phyloP scores from a whole-genome alignment of 2,888 invertebrate genomes.

The Plebejus argus region DNA sequence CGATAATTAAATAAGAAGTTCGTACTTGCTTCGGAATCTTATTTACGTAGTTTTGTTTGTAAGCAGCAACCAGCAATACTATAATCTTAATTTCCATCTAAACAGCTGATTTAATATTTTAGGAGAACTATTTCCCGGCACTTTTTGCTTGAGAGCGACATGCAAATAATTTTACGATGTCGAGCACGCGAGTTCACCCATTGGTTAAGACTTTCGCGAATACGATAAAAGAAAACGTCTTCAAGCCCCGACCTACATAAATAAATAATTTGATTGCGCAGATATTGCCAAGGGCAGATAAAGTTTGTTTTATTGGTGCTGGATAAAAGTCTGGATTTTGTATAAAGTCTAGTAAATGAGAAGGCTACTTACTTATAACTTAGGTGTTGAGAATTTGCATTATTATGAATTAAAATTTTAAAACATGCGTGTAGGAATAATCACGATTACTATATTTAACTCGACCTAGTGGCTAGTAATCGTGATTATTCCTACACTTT shows the following conservation, averaged over 20 bases:
- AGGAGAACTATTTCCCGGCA: background rate
- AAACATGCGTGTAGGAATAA: too few relatives aligned
- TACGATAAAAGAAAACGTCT: background rate
- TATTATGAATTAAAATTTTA: too few relatives aligned
- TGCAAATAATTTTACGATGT: background rate
- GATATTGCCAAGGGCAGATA: background rate
- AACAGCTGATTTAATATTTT: background rate
- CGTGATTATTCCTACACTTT: too few relatives aligned
- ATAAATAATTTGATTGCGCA: conserved; percentile 1
- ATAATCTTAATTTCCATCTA: background rate
- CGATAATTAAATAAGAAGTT: too few relatives aligned
- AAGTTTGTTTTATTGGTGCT: background rate
- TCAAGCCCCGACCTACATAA: background rate
- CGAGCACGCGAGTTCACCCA: background rate
- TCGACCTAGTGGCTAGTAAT: too few relatives aligned
- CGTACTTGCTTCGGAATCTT: background rate
- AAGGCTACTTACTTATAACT: too few relatives aligned
- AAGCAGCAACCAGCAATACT: background rate
- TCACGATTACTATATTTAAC: too few relatives aligned
- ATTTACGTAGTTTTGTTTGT: background rate
- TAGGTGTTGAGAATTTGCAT: background rate
- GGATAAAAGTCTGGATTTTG: background rate
- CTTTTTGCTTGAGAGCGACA: background rate
- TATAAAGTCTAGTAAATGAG: background rate
- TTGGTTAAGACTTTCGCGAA: conserved; percentile 1